phyloP scores from a whole-genome alignment of 2,113 vertebrate species.

The Chaetodon auriga region DNA sequence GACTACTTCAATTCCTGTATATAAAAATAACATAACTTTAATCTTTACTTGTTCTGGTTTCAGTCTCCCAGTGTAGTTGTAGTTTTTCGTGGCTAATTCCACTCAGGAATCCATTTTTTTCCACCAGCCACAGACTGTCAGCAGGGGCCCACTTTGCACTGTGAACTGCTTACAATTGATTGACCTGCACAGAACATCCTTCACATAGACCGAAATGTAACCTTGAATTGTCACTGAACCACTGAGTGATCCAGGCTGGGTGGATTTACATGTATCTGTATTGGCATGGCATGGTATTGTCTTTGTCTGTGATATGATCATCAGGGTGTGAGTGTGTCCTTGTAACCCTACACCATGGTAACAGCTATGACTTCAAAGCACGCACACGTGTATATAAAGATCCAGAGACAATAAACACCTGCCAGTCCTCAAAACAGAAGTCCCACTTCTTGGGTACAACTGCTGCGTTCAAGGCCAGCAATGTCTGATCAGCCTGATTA shows the following conservation, averaged over 20 bases:
- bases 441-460: slow-evolving; percentile 35
- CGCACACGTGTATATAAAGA: slow-evolving; percentile 57
- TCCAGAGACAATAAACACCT: slow-evolving; percentile 70
- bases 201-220: slow-evolving; percentile 7
- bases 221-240: background rate
- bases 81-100: background rate
- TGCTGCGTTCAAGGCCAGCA: slow-evolving; percentile 55
- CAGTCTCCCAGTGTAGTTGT: background rate
- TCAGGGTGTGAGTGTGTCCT: slow-evolving; percentile 1
- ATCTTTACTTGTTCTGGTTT: background rate
- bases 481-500: slow-evolving; percentile 22
- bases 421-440: slow-evolving; percentile 41
- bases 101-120: slow-evolving; percentile 13
- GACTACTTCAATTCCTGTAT: background rate
- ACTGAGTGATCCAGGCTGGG: slow-evolving; percentile 7
- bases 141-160: background rate
- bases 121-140: background rate
- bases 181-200: background rate
- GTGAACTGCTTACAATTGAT: background rate
- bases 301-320: background rate
- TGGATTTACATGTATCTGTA: slow-evolving; percentile 9
- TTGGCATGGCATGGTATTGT: background rate
- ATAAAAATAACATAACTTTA: background rate
- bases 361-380: slow-evolving; percentile 60
- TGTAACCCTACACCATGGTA: slow-evolving; percentile 51